Conservation (phyloP, 2,113 vertebrate species). For the Sialia sialis region DNA sequence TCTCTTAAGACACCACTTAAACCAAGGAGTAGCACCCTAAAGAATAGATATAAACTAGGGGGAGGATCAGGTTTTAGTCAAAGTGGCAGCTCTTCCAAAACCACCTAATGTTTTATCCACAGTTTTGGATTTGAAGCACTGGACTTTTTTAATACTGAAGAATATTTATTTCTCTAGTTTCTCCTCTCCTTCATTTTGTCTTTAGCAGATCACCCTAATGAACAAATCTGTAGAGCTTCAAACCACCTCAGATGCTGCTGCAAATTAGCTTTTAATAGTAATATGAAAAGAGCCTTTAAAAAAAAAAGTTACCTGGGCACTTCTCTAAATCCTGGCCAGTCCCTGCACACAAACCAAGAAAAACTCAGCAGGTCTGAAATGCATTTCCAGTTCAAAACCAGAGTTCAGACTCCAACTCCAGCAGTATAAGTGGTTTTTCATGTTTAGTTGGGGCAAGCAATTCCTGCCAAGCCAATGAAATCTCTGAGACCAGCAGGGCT, state of each 20-base stretch:
- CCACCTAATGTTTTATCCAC: background rate
- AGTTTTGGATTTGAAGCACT: background rate
- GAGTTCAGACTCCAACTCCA: background rate
- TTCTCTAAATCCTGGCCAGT: background rate
- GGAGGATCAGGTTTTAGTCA: background rate
- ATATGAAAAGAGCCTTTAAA: background rate
- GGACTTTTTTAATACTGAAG: background rate
- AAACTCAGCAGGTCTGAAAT: background rate
- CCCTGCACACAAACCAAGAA: background rate
- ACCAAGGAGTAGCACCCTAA: background rate
- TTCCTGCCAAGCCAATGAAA: background rate
- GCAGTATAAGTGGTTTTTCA: background rate
- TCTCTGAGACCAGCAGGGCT: background rate
- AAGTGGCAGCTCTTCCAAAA: background rate
- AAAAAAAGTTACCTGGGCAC: background rate
- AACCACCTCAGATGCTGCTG: constrained; percentile 41
- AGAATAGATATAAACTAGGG: background rate
- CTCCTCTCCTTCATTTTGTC: background rate
- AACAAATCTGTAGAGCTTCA: background rate
- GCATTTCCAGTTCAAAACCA: background rate
- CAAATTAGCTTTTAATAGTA: constrained; percentile 37
- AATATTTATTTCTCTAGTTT: background rate
- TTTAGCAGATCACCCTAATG: background rate
- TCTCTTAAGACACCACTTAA: background rate
- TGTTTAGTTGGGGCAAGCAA: background rate